Evolutionary conservation across 2,797 vertebrate species (phyloP), one percentile per base, ranked within the genome.

Genomic region (Ptychobarbus kaznakovi): DNA sequence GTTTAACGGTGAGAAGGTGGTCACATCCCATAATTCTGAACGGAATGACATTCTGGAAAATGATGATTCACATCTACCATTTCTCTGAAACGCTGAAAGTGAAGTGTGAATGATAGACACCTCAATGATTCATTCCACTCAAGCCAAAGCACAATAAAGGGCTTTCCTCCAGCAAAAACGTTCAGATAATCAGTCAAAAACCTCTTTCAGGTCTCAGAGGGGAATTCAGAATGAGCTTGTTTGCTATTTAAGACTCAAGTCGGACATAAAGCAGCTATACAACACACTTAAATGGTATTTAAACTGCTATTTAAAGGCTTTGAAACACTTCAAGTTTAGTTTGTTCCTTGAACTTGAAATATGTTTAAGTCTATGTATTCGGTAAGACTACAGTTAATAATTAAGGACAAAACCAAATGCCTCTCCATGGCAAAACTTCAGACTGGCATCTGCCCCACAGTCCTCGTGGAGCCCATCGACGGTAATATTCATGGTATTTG

Each of bases 251-350:
- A 79, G 28, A 81, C 18, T 56, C 28, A 65, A 49, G 15, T 80
- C 4, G 20, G 40, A 28, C 81, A 46, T 49, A 87, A 87, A 46
- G 51, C 49, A 72, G 44, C 63, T 42, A 44, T 42, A 42, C 25
- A 32, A 58, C 75, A 88, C 81, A 88, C 49, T 82, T 80, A 83
- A 82, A 42, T 80, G 86, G 42, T 72, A 88, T 72, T 32, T 70
- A n/a, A n/a, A 70, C 79, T 85, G 73, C 83, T 87, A 72, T 83
- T 88, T 84, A 85, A 89, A 90, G 76, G 86, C 87, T 58, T 84
- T 84, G 75, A 87, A 75, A 83, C 76, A 80, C 63, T 88, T 88
- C 81, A 87, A 89, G 87, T 86, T 88, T 90, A 72, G 53, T 77
- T 87, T 75, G n/a, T 81, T 63, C 28, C 61, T 74, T 32, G 18